Base-by-base conservation (phyloP, 2,797 vertebrate species). In the Tauraco hartlaubi region DNA sequence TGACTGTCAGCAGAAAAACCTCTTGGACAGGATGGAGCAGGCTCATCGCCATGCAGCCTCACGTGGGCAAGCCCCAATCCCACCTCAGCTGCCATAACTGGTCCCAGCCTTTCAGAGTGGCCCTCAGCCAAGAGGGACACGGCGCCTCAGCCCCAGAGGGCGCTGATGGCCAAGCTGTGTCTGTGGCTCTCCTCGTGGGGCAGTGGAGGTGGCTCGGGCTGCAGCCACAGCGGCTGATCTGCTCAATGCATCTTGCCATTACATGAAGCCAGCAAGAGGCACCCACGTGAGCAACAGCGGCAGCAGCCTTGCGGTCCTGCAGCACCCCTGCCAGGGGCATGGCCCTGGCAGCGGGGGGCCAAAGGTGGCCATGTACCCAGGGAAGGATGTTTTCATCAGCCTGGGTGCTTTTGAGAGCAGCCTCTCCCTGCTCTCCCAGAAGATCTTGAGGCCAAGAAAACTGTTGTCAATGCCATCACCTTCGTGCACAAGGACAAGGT, bases 1-100 rank as follows among this genome's bases (percentile, higher is more conserved):
- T 1, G 0, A n/a, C 46, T 5, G 0, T 26, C 16, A 15, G 14
- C 19, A 48, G 29, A 56, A 49, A 33, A 49, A 23, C 37, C 33
- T 26, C 66, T 63, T 0, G 0, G 31, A 9, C 2, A 1, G 3
- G 7, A 9, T 2, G 6, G 5, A 46, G 19, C 0, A 0, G 23
- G 10, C 41, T 33, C 49, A 13, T 13, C 1, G 1, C 48, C 29
- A 14, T 3, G 29, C 14, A 15, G 33, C 23, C 33, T n/a, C 56
- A 21, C 17, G 46, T 4, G 22, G 9, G 28, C 12, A 25, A 46
- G 49, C 17, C 25, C 41, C n/a, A 46, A n/a, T 7, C 26, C 19
- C 12, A 3, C 16, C 5, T 9, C n/a, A 49, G 2, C 13, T 29
- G 62, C 55, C 62, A 31, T 17, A 1, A 0, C 13, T 2, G 39